Evolutionary conservation across 1,140 invertebrate species (phyloP).

Genomic region (Dreissena rostriformis): DNA sequence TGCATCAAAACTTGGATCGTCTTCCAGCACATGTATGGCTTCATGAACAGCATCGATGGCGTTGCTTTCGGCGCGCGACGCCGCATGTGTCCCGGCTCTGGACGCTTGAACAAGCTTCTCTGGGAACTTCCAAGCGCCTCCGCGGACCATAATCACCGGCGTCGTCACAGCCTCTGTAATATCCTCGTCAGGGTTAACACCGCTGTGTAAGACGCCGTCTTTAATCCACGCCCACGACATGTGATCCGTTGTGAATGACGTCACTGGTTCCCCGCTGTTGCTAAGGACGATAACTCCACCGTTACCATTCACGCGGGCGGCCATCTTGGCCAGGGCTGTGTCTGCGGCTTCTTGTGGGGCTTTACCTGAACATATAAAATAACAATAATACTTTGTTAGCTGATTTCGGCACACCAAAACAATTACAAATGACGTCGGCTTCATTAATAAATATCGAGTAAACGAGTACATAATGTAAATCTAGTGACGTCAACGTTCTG

Average conservation of each 20-base stretch:
- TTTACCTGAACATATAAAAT: constrained; percentile 63
- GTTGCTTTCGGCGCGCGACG: constrained; percentile 83
- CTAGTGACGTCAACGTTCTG: too few species aligned
- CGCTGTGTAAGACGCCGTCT: constrained; percentile 80
- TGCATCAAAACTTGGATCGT: constrained; percentile 90
- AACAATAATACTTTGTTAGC: too few species aligned
- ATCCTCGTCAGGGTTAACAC: constrained; percentile 68
- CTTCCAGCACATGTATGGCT: constrained; percentile 90
- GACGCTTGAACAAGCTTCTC: constrained; percentile 82
- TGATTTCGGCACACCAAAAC: too few species aligned
- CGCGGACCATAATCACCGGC: constrained; percentile 87
- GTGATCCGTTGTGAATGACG: constrained; percentile 86
- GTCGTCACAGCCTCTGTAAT: constrained; percentile 33
- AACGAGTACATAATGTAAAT: too few species aligned
- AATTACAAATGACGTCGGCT: too few species aligned
- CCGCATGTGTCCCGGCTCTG: constrained; percentile 86
- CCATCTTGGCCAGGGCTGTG: constrained; percentile 86
- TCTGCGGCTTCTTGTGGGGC: constrained; percentile 85
- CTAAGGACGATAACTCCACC: constrained; percentile 89
- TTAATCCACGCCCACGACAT: constrained; percentile 91
- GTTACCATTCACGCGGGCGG: constrained; percentile 85
- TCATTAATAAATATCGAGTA: too few species aligned
- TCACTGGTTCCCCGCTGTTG: constrained; percentile 86
- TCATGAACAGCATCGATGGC: constrained; percentile 90
- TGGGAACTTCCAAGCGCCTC: constrained; percentile 86